Percentiles rank a stretch among this genome's conserved stretches.
Evolutionary conservation across 2,113 vertebrate species (phyloP).

Genomic region (Aptenodytes forsteri): DNA sequence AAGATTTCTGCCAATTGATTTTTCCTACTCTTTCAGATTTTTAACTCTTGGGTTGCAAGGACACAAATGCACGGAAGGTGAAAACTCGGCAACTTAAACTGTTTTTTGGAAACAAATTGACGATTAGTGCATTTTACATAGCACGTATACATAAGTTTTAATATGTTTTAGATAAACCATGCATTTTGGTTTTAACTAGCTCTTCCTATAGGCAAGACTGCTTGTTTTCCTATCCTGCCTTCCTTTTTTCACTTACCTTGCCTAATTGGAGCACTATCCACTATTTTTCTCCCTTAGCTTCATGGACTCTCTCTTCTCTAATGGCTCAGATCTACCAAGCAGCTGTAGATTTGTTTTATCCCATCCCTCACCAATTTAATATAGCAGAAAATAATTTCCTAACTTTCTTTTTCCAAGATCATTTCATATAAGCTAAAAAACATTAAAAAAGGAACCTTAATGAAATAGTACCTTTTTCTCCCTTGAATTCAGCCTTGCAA

Average conservation of each 20-base stretch:
- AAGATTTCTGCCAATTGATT: background rate
- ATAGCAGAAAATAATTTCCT: background rate
- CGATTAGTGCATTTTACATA: background rate
- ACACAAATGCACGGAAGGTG: too few relatives aligned
- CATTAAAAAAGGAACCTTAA: background rate
- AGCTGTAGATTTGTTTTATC: background rate
- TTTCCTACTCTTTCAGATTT: background rate
- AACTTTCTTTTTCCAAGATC: background rate
- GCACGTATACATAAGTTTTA: background rate
- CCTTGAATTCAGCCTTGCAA: background rate
- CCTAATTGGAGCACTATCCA: background rate
- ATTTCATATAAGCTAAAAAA: background rate
- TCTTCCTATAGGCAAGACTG: background rate
- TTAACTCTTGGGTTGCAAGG: rapidly evolving
- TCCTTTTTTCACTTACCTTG: background rate
- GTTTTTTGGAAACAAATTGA: background rate
- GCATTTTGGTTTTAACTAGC: background rate
- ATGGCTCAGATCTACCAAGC: background rate
- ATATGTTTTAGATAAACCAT: background rate
- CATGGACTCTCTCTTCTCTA: background rate
- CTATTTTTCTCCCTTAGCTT: background rate
- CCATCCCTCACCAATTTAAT: background rate
- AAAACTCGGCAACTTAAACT: background rate
- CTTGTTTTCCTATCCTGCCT: background rate
- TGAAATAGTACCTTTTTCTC: background rate